Evolutionary conservation across 1,140 invertebrate species (phyloP), one percentile per base, ranked within the genome.

Genomic region (Leptinotarsa lineolata): DNA sequence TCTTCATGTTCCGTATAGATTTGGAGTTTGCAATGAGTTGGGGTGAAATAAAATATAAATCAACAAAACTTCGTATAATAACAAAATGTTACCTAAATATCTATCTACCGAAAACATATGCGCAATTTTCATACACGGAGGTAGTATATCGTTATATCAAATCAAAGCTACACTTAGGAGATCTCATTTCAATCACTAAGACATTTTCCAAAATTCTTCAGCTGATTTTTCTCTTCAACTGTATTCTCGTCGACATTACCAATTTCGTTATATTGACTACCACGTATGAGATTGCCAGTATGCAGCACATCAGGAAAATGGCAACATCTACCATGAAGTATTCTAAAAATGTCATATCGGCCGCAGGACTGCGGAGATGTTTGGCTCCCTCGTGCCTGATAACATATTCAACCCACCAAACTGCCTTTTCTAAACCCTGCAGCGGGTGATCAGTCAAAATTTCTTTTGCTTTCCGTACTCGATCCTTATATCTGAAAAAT

Each of bases 371-470:
- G 59, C 85, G 83, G 68, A 90, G 84, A 84, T 85, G 87, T 65
- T 74, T 81, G 24, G 86, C 89, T 77, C 82, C 88, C 60, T 85
- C 84, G 75, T 90, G 84, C 4, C 87, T 79, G 8, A 89, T 87
- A 4, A 89, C 89, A 74, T 87, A 90, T 75, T 91, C 89, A 6
- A 87, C 88, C 90, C 90, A 91, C 76, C 86, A 90, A 60, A 90
- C 77, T 6, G 89, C 88, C 24, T 85, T 86, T 16, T 90, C 85
- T 61, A 89, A 78, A 0, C 88, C 84, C 24, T 81, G 74, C 74
- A 86, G 75, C 6, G 86, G 88, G 2, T 88, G 84, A 78, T 91
- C 89, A 24, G 86, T 22, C 46, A 63, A 30, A 44, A 76, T 44
- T 22, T 64, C 21, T 39, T 75, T 74, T 18, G 70, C 58, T 74